Conservation (phyloP, 1,140 invertebrate genomes). For the Drosophila fuyamai region DNA sequence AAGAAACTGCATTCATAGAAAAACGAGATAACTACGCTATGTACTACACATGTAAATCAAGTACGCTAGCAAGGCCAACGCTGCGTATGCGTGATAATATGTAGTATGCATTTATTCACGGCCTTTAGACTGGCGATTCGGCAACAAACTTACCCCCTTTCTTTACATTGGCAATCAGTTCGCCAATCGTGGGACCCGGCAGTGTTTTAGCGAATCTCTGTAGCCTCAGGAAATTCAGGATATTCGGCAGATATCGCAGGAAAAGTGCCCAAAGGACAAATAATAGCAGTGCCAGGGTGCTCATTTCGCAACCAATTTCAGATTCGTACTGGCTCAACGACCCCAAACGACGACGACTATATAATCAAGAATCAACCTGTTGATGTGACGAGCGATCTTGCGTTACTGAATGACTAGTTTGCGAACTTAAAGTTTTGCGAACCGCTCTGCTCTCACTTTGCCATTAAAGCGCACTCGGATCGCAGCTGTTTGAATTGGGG, state of each 20-base stretch:
- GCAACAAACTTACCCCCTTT: conserved; percentile 65
- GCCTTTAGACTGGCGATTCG: background rate
- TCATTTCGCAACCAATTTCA: conserved; percentile 45
- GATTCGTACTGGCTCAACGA: background rate
- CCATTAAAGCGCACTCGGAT: conserved; percentile 31
- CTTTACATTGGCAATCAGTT: conserved; percentile 73
- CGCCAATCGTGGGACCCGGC: conserved; percentile 66
- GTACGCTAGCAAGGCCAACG: background rate
- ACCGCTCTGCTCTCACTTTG: conserved; percentile 46
- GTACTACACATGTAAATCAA: background rate
- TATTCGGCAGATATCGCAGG: conserved; percentile 65
- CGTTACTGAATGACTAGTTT: background rate
- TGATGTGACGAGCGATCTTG: background rate
- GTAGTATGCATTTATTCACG: background rate
- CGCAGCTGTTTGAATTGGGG: background rate
- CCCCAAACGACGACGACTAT: background rate
- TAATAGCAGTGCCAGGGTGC: conserved; percentile 60
- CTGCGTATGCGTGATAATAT: conserved; percentile 24
- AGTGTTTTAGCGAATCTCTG: conserved; percentile 60
- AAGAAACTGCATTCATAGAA: too few species aligned
- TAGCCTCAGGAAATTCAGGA: conserved; percentile 54
- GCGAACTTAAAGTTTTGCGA: background rate
- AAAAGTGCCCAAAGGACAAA: conserved; percentile 76
- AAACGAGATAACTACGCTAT: too few species aligned
- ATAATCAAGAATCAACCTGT: background rate